Evolutionary conservation across 2,797 vertebrate species (phyloP).

Genomic region (Zenarchopterus dispar): DNA sequence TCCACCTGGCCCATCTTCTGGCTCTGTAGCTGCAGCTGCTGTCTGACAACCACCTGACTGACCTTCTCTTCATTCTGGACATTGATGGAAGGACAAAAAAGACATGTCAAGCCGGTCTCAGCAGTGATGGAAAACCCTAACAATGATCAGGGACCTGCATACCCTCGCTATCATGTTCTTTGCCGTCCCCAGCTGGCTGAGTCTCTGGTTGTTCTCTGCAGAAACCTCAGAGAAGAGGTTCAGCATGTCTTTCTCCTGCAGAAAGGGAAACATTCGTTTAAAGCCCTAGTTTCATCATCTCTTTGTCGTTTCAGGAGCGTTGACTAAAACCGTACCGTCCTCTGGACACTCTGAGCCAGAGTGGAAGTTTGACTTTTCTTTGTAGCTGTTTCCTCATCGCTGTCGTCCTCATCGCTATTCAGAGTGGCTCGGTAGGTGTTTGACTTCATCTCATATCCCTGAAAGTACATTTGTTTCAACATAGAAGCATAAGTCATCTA

Average conservation of each 20-base stretch:
- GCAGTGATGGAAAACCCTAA: no score
- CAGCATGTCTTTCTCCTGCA: constrained; percentile 86
- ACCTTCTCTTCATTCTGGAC: constrained; percentile 88
- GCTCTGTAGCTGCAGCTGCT: constrained; percentile 80
- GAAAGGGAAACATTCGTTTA: constrained; percentile 6
- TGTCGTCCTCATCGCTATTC: constrained; percentile 56
- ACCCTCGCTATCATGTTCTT: constrained; percentile 87
- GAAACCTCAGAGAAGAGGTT: constrained; percentile 85
- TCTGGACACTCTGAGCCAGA: constrained; percentile 85
- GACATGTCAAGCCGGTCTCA: no score
- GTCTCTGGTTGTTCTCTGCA: constrained; percentile 85
- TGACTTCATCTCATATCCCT: constrained; percentile 89
- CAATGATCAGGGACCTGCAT: constrained; percentile 18
- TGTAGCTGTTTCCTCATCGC: constrained; percentile 55
- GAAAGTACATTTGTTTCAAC: constrained; percentile 23
- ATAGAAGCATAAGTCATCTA: background rate
- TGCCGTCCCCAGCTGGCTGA: constrained; percentile 85
- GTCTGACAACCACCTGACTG: constrained; percentile 67
- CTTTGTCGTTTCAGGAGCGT: background rate
- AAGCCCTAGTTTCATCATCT: background rate
- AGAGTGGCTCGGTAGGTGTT: constrained; percentile 85
- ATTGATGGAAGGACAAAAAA: background rate
- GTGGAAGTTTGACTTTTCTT: constrained; percentile 77
- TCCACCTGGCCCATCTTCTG: constrained; percentile 63
- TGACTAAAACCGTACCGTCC: constrained; percentile 78